Evolutionary conservation across 2,797 vertebrate species (phyloP).

Genomic region (Argyrosomus regius): DNA sequence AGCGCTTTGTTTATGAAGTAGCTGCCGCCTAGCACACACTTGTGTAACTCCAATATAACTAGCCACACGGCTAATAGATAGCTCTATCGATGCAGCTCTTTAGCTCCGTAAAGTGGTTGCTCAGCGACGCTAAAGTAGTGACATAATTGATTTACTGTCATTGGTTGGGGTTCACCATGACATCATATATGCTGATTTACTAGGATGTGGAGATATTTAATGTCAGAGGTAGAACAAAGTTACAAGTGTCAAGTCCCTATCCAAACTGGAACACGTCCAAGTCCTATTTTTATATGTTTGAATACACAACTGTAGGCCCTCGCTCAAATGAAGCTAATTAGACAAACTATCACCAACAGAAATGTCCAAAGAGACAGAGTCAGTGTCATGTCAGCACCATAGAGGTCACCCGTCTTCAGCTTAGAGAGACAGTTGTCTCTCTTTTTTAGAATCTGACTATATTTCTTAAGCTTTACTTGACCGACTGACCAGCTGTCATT

Average conservation of each 20-base stretch:
- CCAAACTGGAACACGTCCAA: neutral
- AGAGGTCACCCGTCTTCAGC: neutral
- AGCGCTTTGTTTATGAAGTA: constrained; percentile 21
- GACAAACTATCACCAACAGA: neutral
- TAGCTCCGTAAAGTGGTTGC: constrained; percentile 3
- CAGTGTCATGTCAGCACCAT: neutral
- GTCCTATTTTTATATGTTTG: neutral
- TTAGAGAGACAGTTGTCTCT: neutral
- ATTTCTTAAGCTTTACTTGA: neutral
- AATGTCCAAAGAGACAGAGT: neutral
- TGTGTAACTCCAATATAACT: neutral
- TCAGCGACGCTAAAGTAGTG: constrained; percentile 2
- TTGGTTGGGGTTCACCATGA: neutral
- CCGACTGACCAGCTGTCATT: constrained; percentile 10
- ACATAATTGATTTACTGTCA: neutral
- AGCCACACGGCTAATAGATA: neutral
- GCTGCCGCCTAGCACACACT: too few species aligned
- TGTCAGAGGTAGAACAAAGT: neutral
- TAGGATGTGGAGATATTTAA: neutral
- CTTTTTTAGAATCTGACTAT: neutral
- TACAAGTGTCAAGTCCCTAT: neutral
- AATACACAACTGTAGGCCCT: neutral
- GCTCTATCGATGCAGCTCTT: neutral
- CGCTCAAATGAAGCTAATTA: neutral
- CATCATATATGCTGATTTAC: neutral